Evolutionary conservation across 2,888 invertebrate genomes (phyloP).

Genomic region (Drosophila atripex): DNA sequence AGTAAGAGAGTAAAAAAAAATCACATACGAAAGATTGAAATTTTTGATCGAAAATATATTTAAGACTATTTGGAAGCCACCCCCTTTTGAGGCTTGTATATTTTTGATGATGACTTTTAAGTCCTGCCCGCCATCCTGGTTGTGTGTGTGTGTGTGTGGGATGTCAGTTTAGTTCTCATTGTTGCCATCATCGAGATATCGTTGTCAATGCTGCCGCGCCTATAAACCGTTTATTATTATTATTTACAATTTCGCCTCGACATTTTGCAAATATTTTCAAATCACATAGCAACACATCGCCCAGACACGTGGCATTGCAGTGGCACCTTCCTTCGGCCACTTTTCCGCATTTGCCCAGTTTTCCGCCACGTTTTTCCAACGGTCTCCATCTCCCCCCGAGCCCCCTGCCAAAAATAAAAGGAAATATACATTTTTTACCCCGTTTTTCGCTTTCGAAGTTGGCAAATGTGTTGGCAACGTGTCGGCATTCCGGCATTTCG

Average conservation of each 20-base stretch:
- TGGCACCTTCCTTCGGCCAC: neutral
- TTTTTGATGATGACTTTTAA: slow-evolving; percentile 11
- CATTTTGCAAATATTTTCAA: slow-evolving; percentile 53
- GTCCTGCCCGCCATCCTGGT: neutral
- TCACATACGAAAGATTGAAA: no score
- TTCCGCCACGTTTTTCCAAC: neutral
- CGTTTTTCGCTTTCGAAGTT: slow-evolving; percentile 15
- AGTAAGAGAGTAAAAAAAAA: neutral
- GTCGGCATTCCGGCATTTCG: slow-evolving; percentile 27
- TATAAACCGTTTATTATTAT: slow-evolving; percentile 64
- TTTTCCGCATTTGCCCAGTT: neutral
- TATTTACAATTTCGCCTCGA: slow-evolving; percentile 51
- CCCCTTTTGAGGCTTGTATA: neutral
- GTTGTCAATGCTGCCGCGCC: slow-evolving; percentile 31
- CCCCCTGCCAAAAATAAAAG: neutral
- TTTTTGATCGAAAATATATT: neutral
- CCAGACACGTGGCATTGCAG: slow-evolving; percentile 63
- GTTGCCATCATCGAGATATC: slow-evolving; percentile 43
- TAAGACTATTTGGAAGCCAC: neutral
- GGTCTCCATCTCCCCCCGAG: neutral
- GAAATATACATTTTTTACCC: neutral
- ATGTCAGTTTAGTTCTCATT: slow-evolving; percentile 25
- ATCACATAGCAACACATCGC: slow-evolving; percentile 56
- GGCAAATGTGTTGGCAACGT: slow-evolving; percentile 52
- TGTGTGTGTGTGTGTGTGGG: slow-evolving; percentile 2